A percentile compares a stretch with the other conserved stretches of the same genome.
Conservation (phyloP, 2,888 invertebrate species). For the Formica aserva region DNA sequence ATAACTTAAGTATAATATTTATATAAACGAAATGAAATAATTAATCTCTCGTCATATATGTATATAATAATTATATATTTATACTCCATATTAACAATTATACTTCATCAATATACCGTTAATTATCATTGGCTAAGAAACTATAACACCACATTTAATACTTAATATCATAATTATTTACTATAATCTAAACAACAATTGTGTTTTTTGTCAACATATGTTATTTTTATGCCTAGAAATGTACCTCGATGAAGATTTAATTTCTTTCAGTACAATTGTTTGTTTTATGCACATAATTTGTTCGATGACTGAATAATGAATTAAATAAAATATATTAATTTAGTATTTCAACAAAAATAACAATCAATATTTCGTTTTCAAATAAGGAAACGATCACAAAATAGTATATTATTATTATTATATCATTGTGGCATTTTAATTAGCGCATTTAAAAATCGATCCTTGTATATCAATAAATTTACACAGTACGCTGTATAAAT, state of each 20-base stretch:
- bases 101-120: conserved; percentile 19
- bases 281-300: neutral
- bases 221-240: neutral
- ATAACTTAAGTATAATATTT: neutral
- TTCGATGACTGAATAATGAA: neutral
- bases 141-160: conserved; percentile 13
- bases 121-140: conserved; percentile 27
- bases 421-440: neutral
- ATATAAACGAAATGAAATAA: neutral
- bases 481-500: neutral
- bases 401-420: neutral
- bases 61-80: neutral
- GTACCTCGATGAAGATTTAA: neutral
- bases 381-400: neutral
- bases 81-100: neutral
- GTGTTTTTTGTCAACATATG: neutral
- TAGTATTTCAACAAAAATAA: neutral
- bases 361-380: conserved; percentile 7
- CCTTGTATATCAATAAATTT: neutral
- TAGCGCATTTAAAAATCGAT: neutral
- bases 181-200: conserved; percentile 26
- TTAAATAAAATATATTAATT: neutral
- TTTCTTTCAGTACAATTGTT: neutral
- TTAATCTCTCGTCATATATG: conserved; percentile 17
- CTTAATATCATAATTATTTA: conserved; percentile 12